Evolutionary conservation across 1,140 invertebrate species (phyloP), one percentile per base, ranked within the genome.

Genomic region (Meteorus sp.): DNA sequence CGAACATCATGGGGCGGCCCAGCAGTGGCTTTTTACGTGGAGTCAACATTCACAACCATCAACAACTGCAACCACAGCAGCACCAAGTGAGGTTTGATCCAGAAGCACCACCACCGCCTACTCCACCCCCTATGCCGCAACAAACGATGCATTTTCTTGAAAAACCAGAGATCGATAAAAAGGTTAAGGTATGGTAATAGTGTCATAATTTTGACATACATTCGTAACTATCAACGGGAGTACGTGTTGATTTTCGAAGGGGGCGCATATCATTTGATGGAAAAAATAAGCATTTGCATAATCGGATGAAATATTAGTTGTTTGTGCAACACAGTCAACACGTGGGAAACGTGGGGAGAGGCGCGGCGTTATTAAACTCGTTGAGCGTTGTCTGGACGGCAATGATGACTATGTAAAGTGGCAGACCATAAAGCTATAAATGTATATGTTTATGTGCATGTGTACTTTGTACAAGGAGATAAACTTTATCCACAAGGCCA

Each of bases 171-270:
- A 73, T 80, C 56, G 80, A 83, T 67, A 83, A 83, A 54, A 84
- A 84, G 74, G 82, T 84, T 27, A 84, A 84, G 71, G 83, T 84
- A 62, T 70, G 74, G 62, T n/a, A n/a, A n/a, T n/a, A n/a, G n/a
- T n/a, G n/a, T n/a, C n/a, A n/a, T n/a, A n/a, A n/a, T n/a, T n/a
- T n/a, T n/a, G n/a, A n/a, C n/a, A n/a, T n/a, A n/a, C n/a, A n/a
- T n/a, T n/a, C n/a, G n/a, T n/a, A n/a, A n/a, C n/a, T n/a, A n/a
- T n/a, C n/a, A n/a, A n/a, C n/a, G n/a, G n/a, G n/a, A n/a, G n/a
- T n/a, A n/a, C n/a, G n/a, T n/a, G n/a, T n/a, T n/a, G n/a, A n/a
- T n/a, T n/a, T n/a, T n/a, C n/a, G n/a, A n/a, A n/a, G n/a, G n/a
- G n/a, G n/a, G n/a, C n/a, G n/a, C n/a, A n/a, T n/a, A n/a, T n/a